Base-by-base conservation (phyloP, 1,140 invertebrate genomes). In the Drosophila leontia region DNA sequence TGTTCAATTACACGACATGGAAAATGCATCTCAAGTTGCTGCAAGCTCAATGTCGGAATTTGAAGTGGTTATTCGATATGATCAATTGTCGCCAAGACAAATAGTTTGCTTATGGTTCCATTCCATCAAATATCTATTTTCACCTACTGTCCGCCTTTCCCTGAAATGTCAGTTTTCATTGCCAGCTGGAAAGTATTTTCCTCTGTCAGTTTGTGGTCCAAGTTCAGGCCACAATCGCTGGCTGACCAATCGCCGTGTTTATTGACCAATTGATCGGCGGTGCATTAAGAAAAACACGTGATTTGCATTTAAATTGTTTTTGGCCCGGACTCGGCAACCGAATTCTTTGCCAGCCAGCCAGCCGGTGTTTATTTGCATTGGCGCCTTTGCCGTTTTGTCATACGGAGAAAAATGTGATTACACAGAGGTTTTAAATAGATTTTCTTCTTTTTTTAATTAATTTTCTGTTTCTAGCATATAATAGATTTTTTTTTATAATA, bases 1-100 rank as follows among this genome's bases (percentile, higher is more conserved):
- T 86, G 75, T 87, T 87, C 75, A 71, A 87, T 86, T 86, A 80
- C 75, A 64, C 75, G 83, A 87, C 83, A 79, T 75, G 76, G 63
- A 59, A 86, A 80, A 69, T 75, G 77, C 82, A 85, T 74, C 72
- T 74, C 51, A 67, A 59, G 48, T 64, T 57, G 64, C 74, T 15
- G 15, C 53, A 74, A 69, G 11, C 68, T 72, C 48, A 47, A 78
- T 86, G 75, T 68, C 61, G 50, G 29, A 44, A 62, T 69, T 48
- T n/a, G 26, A 56, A 82, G 71, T 47, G 55, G 51, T 44, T 44
- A 78, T 45, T 58, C 50, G 56, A 77, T 77, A 77, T 32, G 29
- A 68, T 71, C 44, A 45, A 71, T 71, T 71, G 53, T 37, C 32
- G 37, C 29, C 9, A 37, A 59, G 45, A 32, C 35, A 32, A 41